Evolutionary conservation across 2,888 invertebrate genomes (phyloP), one percentile per base, ranked within the genome.

Genomic region (Phaonia tiefii): DNA sequence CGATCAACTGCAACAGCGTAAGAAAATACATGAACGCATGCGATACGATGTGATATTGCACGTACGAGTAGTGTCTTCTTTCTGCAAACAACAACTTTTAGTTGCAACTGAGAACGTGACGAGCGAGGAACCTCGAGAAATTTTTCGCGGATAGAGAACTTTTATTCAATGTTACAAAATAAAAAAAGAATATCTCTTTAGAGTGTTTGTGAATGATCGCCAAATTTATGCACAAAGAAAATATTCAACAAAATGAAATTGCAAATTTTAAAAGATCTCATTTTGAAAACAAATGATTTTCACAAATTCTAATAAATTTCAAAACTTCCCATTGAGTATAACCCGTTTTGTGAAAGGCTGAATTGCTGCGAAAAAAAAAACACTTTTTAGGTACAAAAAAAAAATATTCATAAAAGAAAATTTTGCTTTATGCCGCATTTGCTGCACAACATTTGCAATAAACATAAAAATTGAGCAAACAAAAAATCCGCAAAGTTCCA

Each of bases 41-140:
- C 63, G 56, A 75, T 39, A 10, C 37, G 10, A 20, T 0, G 20
- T 22, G 42, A 22, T 20, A 20, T 17, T 26, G 1, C 7, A 37
- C 2, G 75, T 51, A 37, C 7, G 56, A 78, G 63, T 72, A 60
- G 63, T 75, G 78, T 65, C 78, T 75, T 78, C 46, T 71, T 75
- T 71, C 69, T 60, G 66, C 71, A 58, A 60, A 13, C 75, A 81
- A 81, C 81, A 75, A 81, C 71, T 78, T 81, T 81, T 20, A 81
- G 81, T 81, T 78, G 75, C 75, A 81, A 78, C 69, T 72, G 63
- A 81, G 78, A 75, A 78, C 81, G 78, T 75, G 81, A 78, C 72
- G 78, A 65, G 75, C 58, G 63, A 69, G 75, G 72, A 78, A 81
- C 78, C 69, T 69, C 42, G n/a, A 63, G 22, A 42, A 42, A 46